Conservation (phyloP, 2,113 vertebrate genomes). For the Cinclus mexicanus region DNA sequence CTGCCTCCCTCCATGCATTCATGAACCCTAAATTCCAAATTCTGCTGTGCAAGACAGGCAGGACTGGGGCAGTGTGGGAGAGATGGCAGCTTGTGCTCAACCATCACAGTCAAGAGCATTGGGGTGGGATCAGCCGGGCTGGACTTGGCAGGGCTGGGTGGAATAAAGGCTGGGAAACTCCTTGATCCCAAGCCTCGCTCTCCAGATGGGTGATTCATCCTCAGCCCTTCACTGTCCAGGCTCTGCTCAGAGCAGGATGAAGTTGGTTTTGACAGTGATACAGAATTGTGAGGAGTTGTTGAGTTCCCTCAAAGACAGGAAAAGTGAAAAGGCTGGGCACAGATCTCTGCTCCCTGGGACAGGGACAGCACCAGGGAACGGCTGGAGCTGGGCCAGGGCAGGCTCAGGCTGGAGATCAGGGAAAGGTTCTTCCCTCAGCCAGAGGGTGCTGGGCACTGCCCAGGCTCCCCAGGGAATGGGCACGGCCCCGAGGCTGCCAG, state of each 20-base stretch:
- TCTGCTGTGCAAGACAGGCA: background rate
- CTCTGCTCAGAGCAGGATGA: background rate
- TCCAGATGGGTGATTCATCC: background rate
- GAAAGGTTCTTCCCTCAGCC: background rate
- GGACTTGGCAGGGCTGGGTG: background rate
- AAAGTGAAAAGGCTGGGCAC: background rate
- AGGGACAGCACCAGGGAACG: rapidly evolving
- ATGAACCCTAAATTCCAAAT: background rate
- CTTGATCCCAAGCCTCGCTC: rapidly evolving
- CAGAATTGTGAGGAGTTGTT: background rate
- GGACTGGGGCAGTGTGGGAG: background rate
- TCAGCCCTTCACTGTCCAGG: rapidly evolving
- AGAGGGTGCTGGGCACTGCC: background rate
- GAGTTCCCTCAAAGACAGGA: background rate
- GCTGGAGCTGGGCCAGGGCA: background rate
- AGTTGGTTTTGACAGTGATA: background rate
- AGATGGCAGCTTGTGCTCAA: background rate
- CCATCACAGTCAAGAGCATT: background rate
- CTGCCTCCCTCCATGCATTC: background rate
- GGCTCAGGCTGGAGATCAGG: background rate
- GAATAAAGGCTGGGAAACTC: background rate
- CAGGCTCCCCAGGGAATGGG: background rate
- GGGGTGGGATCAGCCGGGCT: background rate
- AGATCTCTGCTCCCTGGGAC: background rate
- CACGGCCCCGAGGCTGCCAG: background rate